Percentiles rank a stretch among this genome's conserved stretches.
Conservation (phyloP, 2,113 vertebrate species). For the Hippocampus mohnikei region DNA sequence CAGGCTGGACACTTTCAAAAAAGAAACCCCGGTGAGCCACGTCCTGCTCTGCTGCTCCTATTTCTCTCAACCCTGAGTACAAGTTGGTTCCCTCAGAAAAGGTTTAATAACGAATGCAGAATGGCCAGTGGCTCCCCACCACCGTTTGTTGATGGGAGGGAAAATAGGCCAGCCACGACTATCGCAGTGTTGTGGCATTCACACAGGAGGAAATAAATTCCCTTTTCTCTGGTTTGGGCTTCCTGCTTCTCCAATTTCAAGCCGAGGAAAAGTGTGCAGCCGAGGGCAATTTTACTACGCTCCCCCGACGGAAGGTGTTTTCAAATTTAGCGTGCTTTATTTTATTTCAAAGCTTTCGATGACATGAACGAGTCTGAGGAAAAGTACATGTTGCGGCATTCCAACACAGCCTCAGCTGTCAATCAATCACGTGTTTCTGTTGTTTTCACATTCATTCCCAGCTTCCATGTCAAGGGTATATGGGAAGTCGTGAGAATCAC, state of each 20-base stretch:
- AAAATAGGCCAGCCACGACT: slow-evolving; percentile 53
- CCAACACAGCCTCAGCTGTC: too few relatives aligned
- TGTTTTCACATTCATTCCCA: too few relatives aligned
- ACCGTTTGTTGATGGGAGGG: slow-evolving; percentile 55
- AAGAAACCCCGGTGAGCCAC: slow-evolving; percentile 61
- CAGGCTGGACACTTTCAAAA: slow-evolving; percentile 55
- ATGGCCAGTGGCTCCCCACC: slow-evolving; percentile 63
- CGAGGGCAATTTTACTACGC: too few relatives aligned
- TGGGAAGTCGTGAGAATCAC: too few relatives aligned
- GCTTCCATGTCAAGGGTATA: too few relatives aligned
- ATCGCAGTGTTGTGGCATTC: slow-evolving; percentile 53
- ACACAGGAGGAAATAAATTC: slow-evolving; percentile 47
- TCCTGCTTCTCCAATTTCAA: slow-evolving; percentile 8
- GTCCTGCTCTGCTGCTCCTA: slow-evolving; percentile 52
- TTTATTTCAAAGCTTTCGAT: too few relatives aligned
- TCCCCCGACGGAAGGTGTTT: too few relatives aligned
- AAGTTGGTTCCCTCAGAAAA: slow-evolving; percentile 57
- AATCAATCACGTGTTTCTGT: too few relatives aligned
- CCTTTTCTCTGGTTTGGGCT: slow-evolving; percentile 15
- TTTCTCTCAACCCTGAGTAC: slow-evolving; percentile 58
- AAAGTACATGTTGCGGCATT: too few relatives aligned
- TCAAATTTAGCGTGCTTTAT: too few relatives aligned
- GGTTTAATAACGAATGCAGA: slow-evolving; percentile 65
- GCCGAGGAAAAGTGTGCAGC: slow-evolving; percentile 1
- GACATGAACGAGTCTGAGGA: too few relatives aligned